A percentile compares a stretch with the other conserved stretches of the same genome.
Conservation (phyloP, 2,797 vertebrate species). For the Danio aesculapii region DNA sequence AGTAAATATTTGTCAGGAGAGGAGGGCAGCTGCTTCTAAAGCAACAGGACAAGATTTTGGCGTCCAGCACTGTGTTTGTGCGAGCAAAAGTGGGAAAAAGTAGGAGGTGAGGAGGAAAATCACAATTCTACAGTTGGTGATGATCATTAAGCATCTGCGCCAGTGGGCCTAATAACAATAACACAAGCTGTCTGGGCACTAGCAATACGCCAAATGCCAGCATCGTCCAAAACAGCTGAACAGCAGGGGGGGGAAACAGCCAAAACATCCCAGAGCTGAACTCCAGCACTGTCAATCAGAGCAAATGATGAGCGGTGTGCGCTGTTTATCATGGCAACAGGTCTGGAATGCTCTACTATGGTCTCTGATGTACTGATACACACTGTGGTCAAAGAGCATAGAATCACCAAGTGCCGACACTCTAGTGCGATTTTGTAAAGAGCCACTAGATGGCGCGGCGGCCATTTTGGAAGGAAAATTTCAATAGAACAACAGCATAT, state of each 20-base stretch:
- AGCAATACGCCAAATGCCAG: slow-evolving; percentile 9
- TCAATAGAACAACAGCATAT: no score
- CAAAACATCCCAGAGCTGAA: slow-evolving; percentile 21
- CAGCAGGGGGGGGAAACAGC: not conserved
- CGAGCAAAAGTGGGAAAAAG: slow-evolving; percentile 42
- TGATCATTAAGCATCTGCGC: slow-evolving; percentile 43
- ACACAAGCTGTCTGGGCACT: slow-evolving; percentile 30
- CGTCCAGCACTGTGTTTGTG: not conserved
- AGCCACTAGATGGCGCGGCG: no score
- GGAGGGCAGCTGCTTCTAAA: slow-evolving; percentile 72
- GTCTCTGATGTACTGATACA: slow-evolving; percentile 49
- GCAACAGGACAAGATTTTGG: slow-evolving; percentile 42
- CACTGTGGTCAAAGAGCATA: slow-evolving; percentile 70
- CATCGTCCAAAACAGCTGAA: slow-evolving; percentile 22
- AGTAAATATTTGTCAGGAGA: slow-evolving; percentile 80
- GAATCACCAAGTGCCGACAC: no score
- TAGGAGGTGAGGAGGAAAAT: slow-evolving; percentile 34
- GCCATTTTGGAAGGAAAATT: no score
- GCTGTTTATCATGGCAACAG: slow-evolving; percentile 50
- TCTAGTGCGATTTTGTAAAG: no score
- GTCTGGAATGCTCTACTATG: not conserved
- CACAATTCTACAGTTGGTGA: slow-evolving; percentile 28
- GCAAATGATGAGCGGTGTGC: slow-evolving; percentile 14
- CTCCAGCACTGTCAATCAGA: slow-evolving; percentile 9
- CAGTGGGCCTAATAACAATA: slow-evolving; percentile 27